Evolutionary conservation across 2,888 invertebrate genomes (phyloP).

Genomic region (Eupithecia vulgata): DNA sequence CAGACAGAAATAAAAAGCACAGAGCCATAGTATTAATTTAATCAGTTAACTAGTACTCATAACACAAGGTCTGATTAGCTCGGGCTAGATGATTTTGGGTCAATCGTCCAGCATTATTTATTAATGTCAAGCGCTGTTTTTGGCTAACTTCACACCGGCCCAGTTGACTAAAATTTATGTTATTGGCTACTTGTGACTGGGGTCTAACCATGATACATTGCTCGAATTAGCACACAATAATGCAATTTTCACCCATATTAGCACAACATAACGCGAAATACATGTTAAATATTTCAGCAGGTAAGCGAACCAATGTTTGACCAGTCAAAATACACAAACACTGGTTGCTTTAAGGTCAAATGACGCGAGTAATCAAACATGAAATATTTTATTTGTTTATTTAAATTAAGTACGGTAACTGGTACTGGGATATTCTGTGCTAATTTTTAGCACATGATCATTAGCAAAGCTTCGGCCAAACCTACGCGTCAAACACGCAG

Average conservation of each 20-base stretch:
- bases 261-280: neutral
- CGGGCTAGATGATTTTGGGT: too few relatives aligned
- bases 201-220: neutral
- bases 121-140: neutral
- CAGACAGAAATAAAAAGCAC: neutral
- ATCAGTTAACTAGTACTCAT: too few relatives aligned
- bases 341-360: neutral
- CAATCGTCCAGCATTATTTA: too few relatives aligned
- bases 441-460: neutral
- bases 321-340: too few relatives aligned
- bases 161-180: neutral
- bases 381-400: too few relatives aligned
- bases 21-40: neutral
- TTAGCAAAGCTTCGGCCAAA: neutral
- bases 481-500: too few relatives aligned
- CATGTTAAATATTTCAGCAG: too few relatives aligned
- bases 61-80: too few relatives aligned
- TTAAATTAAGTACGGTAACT: neutral
- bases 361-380: neutral
- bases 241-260: neutral
- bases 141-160: neutral
- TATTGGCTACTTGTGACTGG: neutral
- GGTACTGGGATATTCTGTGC: neutral
- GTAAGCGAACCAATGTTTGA: too few relatives aligned
- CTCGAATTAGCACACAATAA: neutral